A percentile compares a stretch with the other conserved stretches of the same genome.
These are phyloP conservation scores for Xiphophorus couchianus DNA, from an alignment of 2,113 vertebrate genomes.

Conservation along the genomic window DNA sequence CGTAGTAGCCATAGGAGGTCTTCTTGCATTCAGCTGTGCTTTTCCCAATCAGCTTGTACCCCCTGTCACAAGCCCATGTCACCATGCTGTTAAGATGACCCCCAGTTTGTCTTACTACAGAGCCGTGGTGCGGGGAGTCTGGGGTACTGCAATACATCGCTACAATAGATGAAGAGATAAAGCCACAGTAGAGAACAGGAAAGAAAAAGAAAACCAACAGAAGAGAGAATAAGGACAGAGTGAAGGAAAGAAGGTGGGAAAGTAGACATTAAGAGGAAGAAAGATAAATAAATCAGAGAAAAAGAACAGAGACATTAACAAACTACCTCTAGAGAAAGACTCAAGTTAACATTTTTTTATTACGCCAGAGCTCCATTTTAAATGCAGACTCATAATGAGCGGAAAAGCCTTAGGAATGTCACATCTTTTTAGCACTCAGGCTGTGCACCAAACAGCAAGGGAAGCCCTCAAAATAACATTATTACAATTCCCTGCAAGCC, in stretches of 20 bases:
- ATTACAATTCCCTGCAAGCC: conserved; percentile 43
- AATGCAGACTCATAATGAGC: conserved; percentile 55
- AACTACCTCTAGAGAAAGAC: conserved; percentile 28
- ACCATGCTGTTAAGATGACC: conserved; percentile 94
- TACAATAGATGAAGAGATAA: conserved; percentile 57
- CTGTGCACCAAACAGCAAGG: conserved; percentile 39
- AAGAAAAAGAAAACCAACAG: neutral
- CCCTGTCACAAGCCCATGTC: conserved; percentile 96
- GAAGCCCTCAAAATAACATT: conserved; percentile 50
- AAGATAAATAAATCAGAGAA: conserved; percentile 8
- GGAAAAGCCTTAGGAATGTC: conserved; percentile 46
- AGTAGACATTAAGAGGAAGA: conserved; percentile 13
- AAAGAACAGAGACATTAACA: conserved; percentile 30
- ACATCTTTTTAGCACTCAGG: conserved; percentile 44
- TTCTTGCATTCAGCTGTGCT: conserved; percentile 89
- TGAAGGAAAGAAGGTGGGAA: neutral
- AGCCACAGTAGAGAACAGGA: conserved; percentile 6
- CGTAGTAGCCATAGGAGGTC: conserved; percentile 85
- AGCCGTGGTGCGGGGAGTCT: conserved; percentile 94
- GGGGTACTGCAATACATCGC: conserved; percentile 97
- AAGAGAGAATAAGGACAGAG: conserved; percentile 19
- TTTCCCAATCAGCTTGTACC: conserved; percentile 93
- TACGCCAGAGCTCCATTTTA: conserved; percentile 33
- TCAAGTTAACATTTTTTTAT: conserved; percentile 37
- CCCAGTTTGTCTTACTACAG: conserved; percentile 95